phyloP scores from a whole-genome alignment of 30 jellyfish, hydroid and myxozoan genomes.

The Chironex yamaguchii region DNA sequence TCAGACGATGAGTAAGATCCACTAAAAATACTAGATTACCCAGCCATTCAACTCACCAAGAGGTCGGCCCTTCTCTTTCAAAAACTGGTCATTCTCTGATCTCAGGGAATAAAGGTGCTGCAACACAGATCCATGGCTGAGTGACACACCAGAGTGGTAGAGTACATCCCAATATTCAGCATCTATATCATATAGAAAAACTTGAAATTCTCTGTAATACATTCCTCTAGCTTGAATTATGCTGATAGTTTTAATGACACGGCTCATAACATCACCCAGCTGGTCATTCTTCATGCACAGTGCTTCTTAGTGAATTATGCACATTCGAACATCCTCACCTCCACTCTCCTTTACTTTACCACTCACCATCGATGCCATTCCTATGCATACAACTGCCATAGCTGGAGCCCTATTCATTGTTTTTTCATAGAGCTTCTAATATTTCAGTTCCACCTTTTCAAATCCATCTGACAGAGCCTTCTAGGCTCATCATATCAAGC shows the following conservation, averaged over 20 bases:
- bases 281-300: not conserved
- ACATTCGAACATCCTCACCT: no score
- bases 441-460: no score
- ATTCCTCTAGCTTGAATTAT: not conserved
- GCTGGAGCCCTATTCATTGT: no score
- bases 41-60: slow-evolving; percentile 1
- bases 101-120: not conserved
- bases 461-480: no score
- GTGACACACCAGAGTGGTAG: not conserved
- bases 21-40: not conserved
- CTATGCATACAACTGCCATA: no score
- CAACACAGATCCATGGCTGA: not conserved
- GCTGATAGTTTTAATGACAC: not conserved
- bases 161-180: slow-evolving; percentile 10
- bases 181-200: not conserved
- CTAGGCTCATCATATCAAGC: no score
- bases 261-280: not conserved
- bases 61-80: not conserved
- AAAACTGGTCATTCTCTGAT: not conserved
- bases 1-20: not conserved
- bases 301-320: not conserved
- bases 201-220: slow-evolving; percentile 10
- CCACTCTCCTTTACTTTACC: no score
- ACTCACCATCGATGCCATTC: no score
- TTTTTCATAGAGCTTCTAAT: no score